A percentile compares a stretch with the other conserved stretches of the same genome.
phyloP scores from a whole-genome alignment of 1,140 invertebrate species.

The Armadillidium nasatum region DNA sequence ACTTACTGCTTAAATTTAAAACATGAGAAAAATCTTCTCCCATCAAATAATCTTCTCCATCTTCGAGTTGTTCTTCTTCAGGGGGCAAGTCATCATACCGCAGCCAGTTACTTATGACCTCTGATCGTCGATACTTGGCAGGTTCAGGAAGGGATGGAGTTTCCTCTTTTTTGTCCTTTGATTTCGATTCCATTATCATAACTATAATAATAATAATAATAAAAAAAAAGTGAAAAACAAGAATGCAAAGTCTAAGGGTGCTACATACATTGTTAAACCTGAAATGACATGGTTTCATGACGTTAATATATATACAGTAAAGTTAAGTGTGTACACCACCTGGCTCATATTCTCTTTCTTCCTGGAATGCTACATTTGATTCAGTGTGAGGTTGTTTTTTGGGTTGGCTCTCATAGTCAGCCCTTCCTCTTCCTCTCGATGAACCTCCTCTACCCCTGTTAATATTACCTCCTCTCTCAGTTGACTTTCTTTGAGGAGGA shows the following conservation, averaged over 20 bases:
- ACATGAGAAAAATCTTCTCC: conserved; percentile 36
- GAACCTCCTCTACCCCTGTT: background rate
- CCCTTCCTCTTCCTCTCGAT: background rate
- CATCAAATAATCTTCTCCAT: conserved; percentile 35
- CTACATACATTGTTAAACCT: background rate
- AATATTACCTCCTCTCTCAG: background rate
- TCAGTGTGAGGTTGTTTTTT: background rate
- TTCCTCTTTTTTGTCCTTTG: background rate
- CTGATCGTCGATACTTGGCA: conserved; percentile 29
- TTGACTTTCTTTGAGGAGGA: background rate
- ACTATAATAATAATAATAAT: background rate
- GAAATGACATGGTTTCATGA: background rate
- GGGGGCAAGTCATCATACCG: conserved; percentile 33
- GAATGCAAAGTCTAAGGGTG: too few species aligned
- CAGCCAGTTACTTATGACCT: conserved; percentile 34
- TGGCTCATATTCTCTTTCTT: conserved; percentile 10
- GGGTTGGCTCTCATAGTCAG: background rate
- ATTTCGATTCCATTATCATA: background rate
- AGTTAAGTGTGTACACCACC: background rate
- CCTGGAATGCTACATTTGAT: background rate
- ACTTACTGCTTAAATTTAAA: conserved; percentile 30
- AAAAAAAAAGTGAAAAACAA: background rate
- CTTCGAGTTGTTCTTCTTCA: conserved; percentile 21
- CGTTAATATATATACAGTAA: background rate
- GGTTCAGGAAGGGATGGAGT: conserved; percentile 12